Base-by-base conservation (phyloP, 2,888 invertebrate genomes). In the Trichogramma dendrolimi region DNA sequence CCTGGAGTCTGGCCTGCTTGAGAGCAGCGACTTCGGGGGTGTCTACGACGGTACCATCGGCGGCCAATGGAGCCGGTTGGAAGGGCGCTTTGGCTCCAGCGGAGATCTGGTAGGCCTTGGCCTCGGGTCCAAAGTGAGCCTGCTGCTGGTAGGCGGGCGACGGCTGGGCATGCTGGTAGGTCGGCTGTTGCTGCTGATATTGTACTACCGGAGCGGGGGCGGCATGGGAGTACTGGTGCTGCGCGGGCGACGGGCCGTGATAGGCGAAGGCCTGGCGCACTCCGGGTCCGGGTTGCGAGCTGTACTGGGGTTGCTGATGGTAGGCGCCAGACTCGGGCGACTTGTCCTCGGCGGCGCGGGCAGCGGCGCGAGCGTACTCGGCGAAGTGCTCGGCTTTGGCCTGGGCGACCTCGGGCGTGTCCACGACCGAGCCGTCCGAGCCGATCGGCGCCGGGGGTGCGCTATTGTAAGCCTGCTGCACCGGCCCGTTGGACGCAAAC, bases 401-500 rank as follows among this genome's bases (percentile, higher is more conserved):
- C 62, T 78, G 75, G 4, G 78, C 77, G 4, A 80, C 80, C 72
- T 80, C 80, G 65, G 79, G 79, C 0, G 80, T 80, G 65, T 80
- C 80, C 62, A 79, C 75, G 7, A 80, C 77, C 60, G 75, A 75
- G 4, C 80, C 80, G 49, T 78, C 78, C 10, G 73, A 75, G 7
- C 79, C 79, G 1, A 76, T 72, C 2, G 80, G 80, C 0, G 79
- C 79, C 0, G 79, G 77, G 1, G 79, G 76, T 4, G 71, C 72
- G 54, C 62, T 71, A 44, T 62, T 69, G 14, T 62, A 69, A 0
- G 70, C 48, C 6, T 14, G 47, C 41, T 40, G 55, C 55, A 50
- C 61, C 4, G 68, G 61, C 7, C 69, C 70, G 4, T 59, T 68
- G 63, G 66, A 75, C 5, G 68, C 67, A 14, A 69, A 27, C 3